Evolutionary conservation across 2,797 vertebrate species (phyloP).

Genomic region (Prionace glauca): DNA sequence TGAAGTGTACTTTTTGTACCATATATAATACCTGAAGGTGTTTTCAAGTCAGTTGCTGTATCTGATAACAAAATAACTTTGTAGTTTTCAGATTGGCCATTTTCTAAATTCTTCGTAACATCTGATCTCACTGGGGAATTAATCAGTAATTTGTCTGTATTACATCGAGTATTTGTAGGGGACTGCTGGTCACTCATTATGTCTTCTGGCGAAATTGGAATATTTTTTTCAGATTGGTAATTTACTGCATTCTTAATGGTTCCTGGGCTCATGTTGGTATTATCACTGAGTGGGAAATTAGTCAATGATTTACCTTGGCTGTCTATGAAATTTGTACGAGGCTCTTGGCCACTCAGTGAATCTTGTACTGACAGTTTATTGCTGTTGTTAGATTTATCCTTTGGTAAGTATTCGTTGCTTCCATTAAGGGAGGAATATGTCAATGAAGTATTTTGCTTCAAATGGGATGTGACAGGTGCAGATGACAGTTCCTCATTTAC

Average conservation of each 20-base stretch:
- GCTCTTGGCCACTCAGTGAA: slow-evolving; percentile 24
- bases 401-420: background rate
- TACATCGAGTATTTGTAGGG: background rate
- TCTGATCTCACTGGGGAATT: background rate
- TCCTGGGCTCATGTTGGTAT: slow-evolving; percentile 40
- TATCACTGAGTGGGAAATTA: slow-evolving; percentile 47
- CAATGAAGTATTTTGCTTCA: slow-evolving; percentile 57
- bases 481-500: slow-evolving; percentile 38
- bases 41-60: too few relatives aligned
- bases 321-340: slow-evolving; percentile 41
- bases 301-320: slow-evolving; percentile 57
- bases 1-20: background rate
- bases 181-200: background rate
- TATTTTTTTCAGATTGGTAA: background rate
- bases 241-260: background rate
- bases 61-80: background rate
- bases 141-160: background rate
- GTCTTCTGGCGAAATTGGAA: background rate
- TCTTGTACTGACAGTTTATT: slow-evolving; percentile 47
- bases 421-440: slow-evolving; percentile 47
- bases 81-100: background rate
- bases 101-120: background rate
- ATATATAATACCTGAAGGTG: background rate
- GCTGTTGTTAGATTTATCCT: slow-evolving; percentile 43
- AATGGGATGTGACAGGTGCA: slow-evolving; percentile 36